These are phyloP conservation scores for Salvelinus sp. DNA, from an alignment of 2,113 vertebrate species.

Conservation along the genomic window DNA sequence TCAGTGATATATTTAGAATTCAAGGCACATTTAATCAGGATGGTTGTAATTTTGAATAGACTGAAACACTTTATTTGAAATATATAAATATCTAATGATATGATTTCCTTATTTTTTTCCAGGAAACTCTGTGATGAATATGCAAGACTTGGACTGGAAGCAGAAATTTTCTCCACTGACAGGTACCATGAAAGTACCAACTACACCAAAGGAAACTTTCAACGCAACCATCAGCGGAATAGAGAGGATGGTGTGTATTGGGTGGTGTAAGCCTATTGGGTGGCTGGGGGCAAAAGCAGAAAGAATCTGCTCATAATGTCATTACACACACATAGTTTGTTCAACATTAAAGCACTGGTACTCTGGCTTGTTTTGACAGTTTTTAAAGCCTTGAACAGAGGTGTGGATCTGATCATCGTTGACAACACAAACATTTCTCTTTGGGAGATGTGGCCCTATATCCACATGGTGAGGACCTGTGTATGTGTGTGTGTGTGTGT, in stretches of 20 bases:
- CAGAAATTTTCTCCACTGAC: not conserved
- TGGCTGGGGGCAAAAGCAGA: not conserved
- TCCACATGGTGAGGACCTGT: slow-evolving; percentile 6
- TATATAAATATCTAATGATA: not conserved
- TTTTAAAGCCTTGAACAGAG: not conserved
- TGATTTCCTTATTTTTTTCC: not conserved
- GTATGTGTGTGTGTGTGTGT: not conserved
- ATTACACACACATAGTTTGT: not conserved
- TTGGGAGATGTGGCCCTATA: slow-evolving; percentile 25
- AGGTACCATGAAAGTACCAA: not conserved
- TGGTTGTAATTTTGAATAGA: too few relatives aligned
- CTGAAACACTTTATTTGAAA: too few relatives aligned
- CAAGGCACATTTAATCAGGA: too few relatives aligned
- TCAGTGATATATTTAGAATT: too few relatives aligned
- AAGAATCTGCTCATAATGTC: not conserved
- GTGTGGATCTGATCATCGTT: slow-evolving; percentile 14
- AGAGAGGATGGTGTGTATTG: slow-evolving; percentile 2
- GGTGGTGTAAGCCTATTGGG: too few relatives aligned
- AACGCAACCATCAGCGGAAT: not conserved
- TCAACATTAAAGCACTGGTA: not conserved
- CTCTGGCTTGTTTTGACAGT: not conserved
- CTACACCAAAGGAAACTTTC: not conserved
- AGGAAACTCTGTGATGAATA: not conserved
- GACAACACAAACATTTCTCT: slow-evolving; percentile 20
- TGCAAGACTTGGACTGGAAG: not conserved